These are phyloP conservation scores for Coreius guichenoti DNA, from an alignment of 2,797 vertebrate genomes.

Conservation along the genomic window DNA sequence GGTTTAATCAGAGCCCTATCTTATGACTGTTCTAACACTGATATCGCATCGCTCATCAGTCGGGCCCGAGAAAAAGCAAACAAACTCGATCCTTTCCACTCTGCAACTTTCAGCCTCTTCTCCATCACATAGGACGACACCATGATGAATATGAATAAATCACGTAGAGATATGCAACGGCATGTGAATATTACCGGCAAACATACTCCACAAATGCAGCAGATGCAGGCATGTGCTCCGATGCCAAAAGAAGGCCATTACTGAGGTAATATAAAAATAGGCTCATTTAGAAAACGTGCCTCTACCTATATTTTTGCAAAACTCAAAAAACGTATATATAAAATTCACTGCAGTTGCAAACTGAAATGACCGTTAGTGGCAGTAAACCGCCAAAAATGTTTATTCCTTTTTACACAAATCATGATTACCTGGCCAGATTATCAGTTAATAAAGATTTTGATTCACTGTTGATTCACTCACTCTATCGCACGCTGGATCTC, in stretches of 20 bases:
- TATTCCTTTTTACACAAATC: not conserved
- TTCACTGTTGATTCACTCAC: too few relatives aligned
- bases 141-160: constrained; percentile 35
- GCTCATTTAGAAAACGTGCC: not conserved
- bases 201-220: not conserved
- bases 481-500: too few relatives aligned
- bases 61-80: constrained; percentile 41
- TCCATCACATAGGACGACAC: constrained; percentile 15
- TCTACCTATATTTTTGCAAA: not conserved
- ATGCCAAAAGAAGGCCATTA: not conserved
- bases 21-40: constrained; percentile 60
- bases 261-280: not conserved
- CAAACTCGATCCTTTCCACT: constrained; percentile 25
- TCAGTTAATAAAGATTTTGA: not conserved
- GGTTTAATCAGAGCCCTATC: constrained; percentile 64
- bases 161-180: constrained; percentile 26
- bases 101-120: constrained; percentile 37
- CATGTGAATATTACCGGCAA: constrained; percentile 1
- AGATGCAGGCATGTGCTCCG: constrained; percentile 1
- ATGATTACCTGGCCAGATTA: not conserved
- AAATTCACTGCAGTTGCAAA: not conserved
- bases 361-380: not conserved
- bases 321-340: not conserved
- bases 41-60: constrained; percentile 56
- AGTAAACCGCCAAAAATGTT: not conserved